Base-by-base conservation (phyloP, 2,888 invertebrate species). In the Monopis laevigella region DNA sequence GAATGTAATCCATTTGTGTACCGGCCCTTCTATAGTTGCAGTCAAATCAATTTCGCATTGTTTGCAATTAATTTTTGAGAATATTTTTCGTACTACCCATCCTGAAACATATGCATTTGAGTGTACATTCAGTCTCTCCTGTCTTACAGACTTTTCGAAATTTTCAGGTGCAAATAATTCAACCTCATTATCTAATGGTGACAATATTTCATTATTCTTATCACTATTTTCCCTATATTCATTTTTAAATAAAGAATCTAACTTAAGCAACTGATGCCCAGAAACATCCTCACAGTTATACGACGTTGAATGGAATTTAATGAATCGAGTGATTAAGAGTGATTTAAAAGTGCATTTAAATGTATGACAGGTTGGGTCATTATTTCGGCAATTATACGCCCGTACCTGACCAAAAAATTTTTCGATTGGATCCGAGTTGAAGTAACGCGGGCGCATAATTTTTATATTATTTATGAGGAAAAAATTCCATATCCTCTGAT, bases 81-180 rank as follows among this genome's bases (percentile, higher is more conserved):
- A 19, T 14, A 19, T 2, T 24, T 38, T 38, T 38, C 21, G 17
- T 38, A 24, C 24, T 38, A 38, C 38, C 38, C 38, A 38, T 14
- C 38, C 38, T 12, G 24, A 12, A 4, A 21, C n/a, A 17, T 38
- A 38, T 14, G 38, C 38, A 18, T 2, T 18, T 38, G 18, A 38
- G 24, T 38, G 21, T 12, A 12, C 11, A 38, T 38, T 38, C 4
- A 38, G 13, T 6, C 38, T 18, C 19, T 38, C 38, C 17, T 21
- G 38, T 38, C 38, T 38, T 11, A 21, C 38, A 19, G 17, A 21
- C 17, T 12, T 17, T 38, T 7, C 4, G 19, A 38, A 19, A 38
- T 17, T 38, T 38, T 38, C 38, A n/a, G n/a, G n/a, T n/a, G 11
- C 28, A 28, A 28, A 7, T n/a, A 28, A 7, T 28, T 28, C 28